phyloP scores from a whole-genome alignment of 2,113 vertebrate genomes.

The Dipodomys ordii region DNA sequence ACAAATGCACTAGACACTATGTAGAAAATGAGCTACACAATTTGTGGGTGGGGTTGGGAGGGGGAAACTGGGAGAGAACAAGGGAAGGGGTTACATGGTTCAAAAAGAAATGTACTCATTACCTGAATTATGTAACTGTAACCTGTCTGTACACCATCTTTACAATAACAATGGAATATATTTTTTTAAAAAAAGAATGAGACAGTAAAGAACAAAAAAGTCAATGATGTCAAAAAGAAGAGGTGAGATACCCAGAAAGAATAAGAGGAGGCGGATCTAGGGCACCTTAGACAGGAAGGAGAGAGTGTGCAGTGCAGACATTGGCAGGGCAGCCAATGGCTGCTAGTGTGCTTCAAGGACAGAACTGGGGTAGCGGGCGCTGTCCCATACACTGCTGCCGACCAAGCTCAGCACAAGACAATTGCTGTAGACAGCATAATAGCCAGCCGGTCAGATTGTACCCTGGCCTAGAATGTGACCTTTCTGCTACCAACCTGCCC shows the following conservation, averaged over 20 bases:
- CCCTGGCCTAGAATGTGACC: not conserved
- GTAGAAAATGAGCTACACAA: no score
- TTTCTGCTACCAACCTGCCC: not conserved
- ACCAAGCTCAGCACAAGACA: not conserved
- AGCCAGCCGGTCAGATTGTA: not conserved
- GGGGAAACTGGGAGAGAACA: no score
- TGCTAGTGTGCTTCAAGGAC: not conserved
- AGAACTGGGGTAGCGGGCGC: no score
- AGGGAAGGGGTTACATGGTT: no score
- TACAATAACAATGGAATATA: no score
- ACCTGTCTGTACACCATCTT: no score
- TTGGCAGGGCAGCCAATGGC: not conserved
- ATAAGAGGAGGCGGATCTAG: not conserved
- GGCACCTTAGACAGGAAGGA: not conserved
- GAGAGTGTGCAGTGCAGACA: not conserved
- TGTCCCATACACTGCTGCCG: not conserved
- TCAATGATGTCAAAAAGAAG: not conserved
- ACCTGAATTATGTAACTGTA: no score
- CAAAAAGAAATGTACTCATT: no score
- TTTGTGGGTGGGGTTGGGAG: no score
- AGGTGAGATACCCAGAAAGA: not conserved
- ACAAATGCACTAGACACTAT: no score
- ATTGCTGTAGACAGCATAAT: not conserved
- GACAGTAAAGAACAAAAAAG: not conserved
- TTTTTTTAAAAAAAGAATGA: not conserved